Percentiles rank a stretch among this genome's conserved stretches.
These are phyloP conservation scores for Heterodera filipjevi DNA, from an alignment of 2,888 invertebrate species.

Conservation along the genomic window DNA sequence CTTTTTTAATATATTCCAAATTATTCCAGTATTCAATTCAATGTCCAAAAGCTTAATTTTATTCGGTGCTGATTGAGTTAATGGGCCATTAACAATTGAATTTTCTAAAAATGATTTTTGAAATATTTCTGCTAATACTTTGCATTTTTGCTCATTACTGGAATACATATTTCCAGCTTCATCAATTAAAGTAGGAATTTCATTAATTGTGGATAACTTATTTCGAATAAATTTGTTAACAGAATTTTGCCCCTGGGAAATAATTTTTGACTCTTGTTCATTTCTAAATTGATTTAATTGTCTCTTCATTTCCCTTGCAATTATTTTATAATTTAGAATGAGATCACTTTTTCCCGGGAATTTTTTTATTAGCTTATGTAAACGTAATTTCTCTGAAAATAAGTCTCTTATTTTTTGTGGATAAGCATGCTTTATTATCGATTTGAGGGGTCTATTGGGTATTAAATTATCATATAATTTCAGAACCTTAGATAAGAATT, in stretches of 20 bases:
- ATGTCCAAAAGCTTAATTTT: neutral
- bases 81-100: neutral
- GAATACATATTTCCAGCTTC: neutral
- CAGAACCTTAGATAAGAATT: neutral
- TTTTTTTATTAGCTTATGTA: neutral
- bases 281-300: too few species aligned
- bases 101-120: neutral
- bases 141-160: neutral
- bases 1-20: too few species aligned
- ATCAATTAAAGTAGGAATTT: neutral
- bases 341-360: too few species aligned
- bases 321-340: too few species aligned
- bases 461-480: neutral
- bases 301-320: too few species aligned
- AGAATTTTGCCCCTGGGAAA: neutral
- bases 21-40: too few species aligned
- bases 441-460: neutral
- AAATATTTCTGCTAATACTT: constrained; percentile 5
- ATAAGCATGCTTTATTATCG: neutral
- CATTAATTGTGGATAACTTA: neutral
- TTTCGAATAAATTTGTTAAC: neutral
- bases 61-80: neutral
- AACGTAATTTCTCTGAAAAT: neutral
- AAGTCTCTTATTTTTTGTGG: neutral
- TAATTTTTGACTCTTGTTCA: too few species aligned